Conservation (phyloP, 1,140 invertebrate species). For the Drosophila grimshawi region DNA sequence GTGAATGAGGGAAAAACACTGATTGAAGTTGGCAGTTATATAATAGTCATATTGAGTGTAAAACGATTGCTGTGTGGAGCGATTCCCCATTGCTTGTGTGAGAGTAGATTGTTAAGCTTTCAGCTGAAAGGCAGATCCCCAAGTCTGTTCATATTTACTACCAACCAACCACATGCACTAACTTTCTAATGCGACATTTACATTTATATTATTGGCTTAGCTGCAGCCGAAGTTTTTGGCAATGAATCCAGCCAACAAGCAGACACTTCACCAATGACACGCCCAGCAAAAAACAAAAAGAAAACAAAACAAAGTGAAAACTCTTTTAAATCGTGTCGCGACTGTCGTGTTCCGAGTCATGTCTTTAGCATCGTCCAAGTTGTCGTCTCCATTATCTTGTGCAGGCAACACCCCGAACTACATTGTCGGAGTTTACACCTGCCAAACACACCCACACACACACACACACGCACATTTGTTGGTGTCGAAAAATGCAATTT, state of each 20-base stretch:
- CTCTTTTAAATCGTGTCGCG: conserved; percentile 25
- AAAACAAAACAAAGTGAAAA: conserved; percentile 9
- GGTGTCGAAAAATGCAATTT: conserved; percentile 75
- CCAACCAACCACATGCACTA: too few relatives aligned
- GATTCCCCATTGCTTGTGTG: too few relatives aligned
- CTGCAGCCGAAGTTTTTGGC: too few relatives aligned
- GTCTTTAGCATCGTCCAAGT: conserved; percentile 21
- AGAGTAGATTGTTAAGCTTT: too few relatives aligned
- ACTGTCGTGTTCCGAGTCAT: conserved; percentile 14
- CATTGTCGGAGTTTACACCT: conserved; percentile 44
- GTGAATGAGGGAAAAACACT: too few relatives aligned
- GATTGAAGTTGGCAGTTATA: too few relatives aligned
- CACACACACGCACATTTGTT: conserved; percentile 8
- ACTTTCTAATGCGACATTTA: too few relatives aligned
- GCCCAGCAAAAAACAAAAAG: conserved; percentile 1
- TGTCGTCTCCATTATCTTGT: conserved; percentile 57
- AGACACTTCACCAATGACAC: background rate
- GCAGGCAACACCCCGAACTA: conserved; percentile 32
- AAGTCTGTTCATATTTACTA: too few relatives aligned
- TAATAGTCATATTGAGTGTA: too few relatives aligned
- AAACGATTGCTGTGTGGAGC: too few relatives aligned
- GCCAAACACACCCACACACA: conserved; percentile 2
- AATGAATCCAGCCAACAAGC: background rate
- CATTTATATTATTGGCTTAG: too few relatives aligned
- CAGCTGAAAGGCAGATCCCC: too few relatives aligned